phyloP scores from a whole-genome alignment of 2,888 invertebrate species.

The Thelaira solivaga region DNA sequence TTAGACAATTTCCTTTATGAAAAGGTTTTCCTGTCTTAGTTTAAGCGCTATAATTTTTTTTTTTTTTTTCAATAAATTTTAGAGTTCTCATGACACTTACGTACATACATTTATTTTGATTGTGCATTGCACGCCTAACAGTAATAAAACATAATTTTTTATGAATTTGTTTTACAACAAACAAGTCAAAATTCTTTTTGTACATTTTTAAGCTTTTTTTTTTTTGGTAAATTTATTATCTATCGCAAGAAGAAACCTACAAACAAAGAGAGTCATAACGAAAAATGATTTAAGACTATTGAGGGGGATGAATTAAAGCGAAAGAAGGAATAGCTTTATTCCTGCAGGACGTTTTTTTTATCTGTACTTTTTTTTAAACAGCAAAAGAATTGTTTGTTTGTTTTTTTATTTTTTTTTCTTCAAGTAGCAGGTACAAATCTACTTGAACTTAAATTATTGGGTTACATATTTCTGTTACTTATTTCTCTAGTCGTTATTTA shows the following conservation, averaged over 20 bases:
- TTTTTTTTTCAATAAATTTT: too few relatives aligned
- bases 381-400: constrained; percentile 52
- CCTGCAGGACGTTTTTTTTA: constrained; percentile 49
- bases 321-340: constrained; percentile 28
- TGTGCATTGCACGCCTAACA: constrained; percentile 56
- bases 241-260: constrained; percentile 35
- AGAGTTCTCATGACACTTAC: too few relatives aligned
- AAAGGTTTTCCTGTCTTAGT: too few relatives aligned
- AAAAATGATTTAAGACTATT: constrained; percentile 55
- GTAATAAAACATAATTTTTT: constrained; percentile 63
- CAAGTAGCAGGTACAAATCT: constrained; percentile 52
- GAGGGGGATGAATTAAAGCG: constrained; percentile 45
- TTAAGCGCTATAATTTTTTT: too few relatives aligned
- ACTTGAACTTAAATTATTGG: constrained; percentile 16
- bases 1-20: too few relatives aligned
- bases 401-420: constrained; percentile 9
- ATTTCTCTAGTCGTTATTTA: constrained; percentile 16
- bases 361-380: constrained; percentile 11
- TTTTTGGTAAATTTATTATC: constrained; percentile 62
- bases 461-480: neutral
- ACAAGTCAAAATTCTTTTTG: constrained; percentile 58
- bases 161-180: constrained; percentile 44
- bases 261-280: constrained; percentile 31
- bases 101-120: constrained; percentile 52
- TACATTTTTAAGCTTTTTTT: constrained; percentile 36